phyloP scores from a whole-genome alignment of 2,113 vertebrate species.

The Bombycilla garrulus region DNA sequence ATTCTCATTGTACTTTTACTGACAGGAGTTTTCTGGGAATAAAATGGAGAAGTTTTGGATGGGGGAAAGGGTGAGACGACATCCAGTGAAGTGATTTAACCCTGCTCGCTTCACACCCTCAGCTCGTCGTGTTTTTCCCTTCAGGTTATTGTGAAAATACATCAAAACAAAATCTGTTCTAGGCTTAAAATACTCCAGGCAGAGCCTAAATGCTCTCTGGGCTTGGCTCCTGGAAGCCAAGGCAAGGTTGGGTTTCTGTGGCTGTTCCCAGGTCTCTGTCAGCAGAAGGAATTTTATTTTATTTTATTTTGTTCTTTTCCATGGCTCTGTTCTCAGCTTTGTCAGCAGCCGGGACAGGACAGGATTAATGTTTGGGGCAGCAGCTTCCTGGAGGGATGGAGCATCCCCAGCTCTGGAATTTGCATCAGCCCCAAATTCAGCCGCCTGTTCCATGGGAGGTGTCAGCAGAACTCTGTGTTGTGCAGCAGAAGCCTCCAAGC shows the following conservation, averaged over 20 bases:
- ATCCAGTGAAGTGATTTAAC: background rate
- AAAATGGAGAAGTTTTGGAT: background rate
- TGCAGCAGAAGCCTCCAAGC: background rate
- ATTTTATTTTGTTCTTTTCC: background rate
- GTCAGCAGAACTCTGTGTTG: background rate
- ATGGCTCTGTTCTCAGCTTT: background rate
- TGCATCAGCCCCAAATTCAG: background rate
- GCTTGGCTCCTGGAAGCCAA: background rate
- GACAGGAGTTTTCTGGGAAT: conserved; percentile 12
- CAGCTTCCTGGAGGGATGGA: background rate
- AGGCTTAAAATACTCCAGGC: background rate
- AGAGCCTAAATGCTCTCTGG: background rate
- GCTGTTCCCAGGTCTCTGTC: background rate
- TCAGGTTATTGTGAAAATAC: background rate
- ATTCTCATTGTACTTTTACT: background rate
- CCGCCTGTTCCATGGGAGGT: background rate
- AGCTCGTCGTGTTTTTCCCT: background rate
- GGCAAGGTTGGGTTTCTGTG: background rate
- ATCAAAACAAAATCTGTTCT: background rate
- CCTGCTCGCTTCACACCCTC: background rate
- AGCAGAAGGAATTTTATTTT: background rate
- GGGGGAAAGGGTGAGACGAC: background rate
- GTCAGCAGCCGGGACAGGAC: background rate
- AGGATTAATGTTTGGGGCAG: background rate
- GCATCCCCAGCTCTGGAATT: background rate